Conservation (phyloP, 2,888 invertebrate genomes). For the Yponomeuta cagnagella region DNA sequence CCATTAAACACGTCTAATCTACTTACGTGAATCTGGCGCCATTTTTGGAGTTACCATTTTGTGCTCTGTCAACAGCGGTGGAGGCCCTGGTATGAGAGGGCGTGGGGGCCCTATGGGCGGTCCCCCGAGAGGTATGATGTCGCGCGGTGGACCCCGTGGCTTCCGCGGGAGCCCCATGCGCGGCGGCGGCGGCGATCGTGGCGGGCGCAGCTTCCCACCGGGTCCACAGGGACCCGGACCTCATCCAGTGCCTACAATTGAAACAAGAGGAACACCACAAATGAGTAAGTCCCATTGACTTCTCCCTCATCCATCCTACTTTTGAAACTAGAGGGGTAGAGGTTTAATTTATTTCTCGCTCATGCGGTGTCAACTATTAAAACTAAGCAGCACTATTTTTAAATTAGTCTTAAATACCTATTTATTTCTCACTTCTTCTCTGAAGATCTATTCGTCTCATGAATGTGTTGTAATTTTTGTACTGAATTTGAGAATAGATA, state of each 20-base stretch:
- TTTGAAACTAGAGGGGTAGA: neutral
- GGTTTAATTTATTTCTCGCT: too few relatives aligned
- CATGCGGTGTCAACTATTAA: too few relatives aligned
- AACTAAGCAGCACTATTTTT: too few relatives aligned
- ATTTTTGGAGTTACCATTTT: neutral
- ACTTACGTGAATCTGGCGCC: neutral
- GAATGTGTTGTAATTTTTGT: too few relatives aligned
- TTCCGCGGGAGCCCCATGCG: constrained; percentile 61
- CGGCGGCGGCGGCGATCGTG: constrained; percentile 55
- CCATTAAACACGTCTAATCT: too few relatives aligned
- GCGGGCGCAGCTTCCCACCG: constrained; percentile 60
- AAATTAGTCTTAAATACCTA: too few relatives aligned
- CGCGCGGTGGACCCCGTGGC: constrained; percentile 59
- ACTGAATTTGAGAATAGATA: too few relatives aligned
- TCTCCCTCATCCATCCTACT: too few relatives aligned
- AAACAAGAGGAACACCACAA: constrained; percentile 56
- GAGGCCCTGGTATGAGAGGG: constrained; percentile 63
- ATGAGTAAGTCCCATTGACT: constrained; percentile 40
- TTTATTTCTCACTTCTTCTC: too few relatives aligned
- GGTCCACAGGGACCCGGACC: constrained; percentile 68
- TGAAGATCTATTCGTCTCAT: too few relatives aligned
- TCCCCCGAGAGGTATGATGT: constrained; percentile 37
- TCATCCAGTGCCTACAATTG: constrained; percentile 67
- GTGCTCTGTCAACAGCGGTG: constrained; percentile 5
- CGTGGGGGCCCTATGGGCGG: constrained; percentile 48